phyloP scores from a whole-genome alignment of 2,888 invertebrate species.

The Drosophila percnosoma region DNA sequence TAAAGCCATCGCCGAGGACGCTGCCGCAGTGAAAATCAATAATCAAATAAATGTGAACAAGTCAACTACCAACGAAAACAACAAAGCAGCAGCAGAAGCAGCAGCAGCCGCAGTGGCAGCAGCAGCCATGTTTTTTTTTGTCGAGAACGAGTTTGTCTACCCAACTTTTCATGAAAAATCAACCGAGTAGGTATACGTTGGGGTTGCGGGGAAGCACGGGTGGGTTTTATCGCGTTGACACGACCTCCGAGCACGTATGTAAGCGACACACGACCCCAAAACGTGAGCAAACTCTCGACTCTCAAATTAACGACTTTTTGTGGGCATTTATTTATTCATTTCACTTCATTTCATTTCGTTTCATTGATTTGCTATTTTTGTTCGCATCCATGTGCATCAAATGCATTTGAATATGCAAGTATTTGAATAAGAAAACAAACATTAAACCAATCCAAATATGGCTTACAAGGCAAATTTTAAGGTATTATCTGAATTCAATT shows the following conservation, averaged over 20 bases:
- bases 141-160: conserved; percentile 24
- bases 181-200: neutral
- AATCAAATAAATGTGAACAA: conserved; percentile 72
- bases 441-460: neutral
- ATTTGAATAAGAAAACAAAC: neutral
- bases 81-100: neutral
- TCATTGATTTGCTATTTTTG: conserved; percentile 2
- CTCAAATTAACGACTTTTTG: conserved; percentile 51
- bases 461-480: neutral
- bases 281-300: conserved; percentile 57
- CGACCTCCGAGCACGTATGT: conserved; percentile 46
- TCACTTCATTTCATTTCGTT: conserved; percentile 5
- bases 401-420: conserved; percentile 1
- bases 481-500: neutral
- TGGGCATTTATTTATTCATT: conserved; percentile 26
- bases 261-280: conserved; percentile 53
- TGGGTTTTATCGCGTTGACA: conserved; percentile 12
- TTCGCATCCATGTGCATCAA: conserved; percentile 27
- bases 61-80: conserved; percentile 66
- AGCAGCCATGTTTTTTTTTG: conserved; percentile 10
- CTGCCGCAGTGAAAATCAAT: conserved; percentile 67
- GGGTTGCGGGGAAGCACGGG: neutral
- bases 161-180: conserved; percentile 27
- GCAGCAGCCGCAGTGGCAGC: conserved; percentile 15
- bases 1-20: conserved; percentile 53